A percentile compares a stretch with the other conserved stretches of the same genome.
phyloP scores from a whole-genome alignment of 1,140 invertebrate genomes.

The Drosophila sturtevanti region DNA sequence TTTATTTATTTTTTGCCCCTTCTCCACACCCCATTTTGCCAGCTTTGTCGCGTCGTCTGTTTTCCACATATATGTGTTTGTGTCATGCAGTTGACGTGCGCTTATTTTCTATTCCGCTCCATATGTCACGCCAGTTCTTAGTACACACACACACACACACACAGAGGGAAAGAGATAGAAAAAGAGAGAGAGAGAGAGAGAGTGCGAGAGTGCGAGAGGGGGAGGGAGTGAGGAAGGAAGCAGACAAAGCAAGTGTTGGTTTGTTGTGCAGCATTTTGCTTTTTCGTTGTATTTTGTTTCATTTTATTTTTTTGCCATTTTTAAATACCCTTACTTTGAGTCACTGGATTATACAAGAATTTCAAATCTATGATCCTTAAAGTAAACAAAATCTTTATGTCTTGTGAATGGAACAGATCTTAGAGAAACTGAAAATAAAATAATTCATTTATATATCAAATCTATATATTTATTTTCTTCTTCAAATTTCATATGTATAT shows the following conservation, averaged over 20 bases:
- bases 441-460: too few relatives aligned
- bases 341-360: not conserved
- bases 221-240: not conserved
- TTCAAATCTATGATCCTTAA: too few relatives aligned
- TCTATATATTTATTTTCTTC: too few relatives aligned
- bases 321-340: not conserved
- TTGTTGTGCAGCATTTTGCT: slow-evolving; percentile 45
- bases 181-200: not conserved
- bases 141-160: slow-evolving; percentile 20
- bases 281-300: slow-evolving; percentile 33
- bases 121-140: slow-evolving; percentile 66
- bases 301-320: slow-evolving; percentile 7
- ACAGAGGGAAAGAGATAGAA: not conserved
- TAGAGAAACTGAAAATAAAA: too few relatives aligned
- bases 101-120: slow-evolving; percentile 80
- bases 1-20: slow-evolving; percentile 20
- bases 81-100: slow-evolving; percentile 79
- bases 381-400: too few relatives aligned
- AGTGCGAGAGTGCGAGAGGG: not conserved
- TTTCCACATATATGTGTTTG: slow-evolving; percentile 64
- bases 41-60: slow-evolving; percentile 71
- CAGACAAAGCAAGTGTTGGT: slow-evolving; percentile 23
- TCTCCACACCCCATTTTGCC: slow-evolving; percentile 43
- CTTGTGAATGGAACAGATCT: too few relatives aligned
- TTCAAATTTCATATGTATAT: too few relatives aligned